These are phyloP conservation scores for Sinopyrophorus schimmeli DNA, from an alignment of 2,888 invertebrate genomes.

Conservation along the genomic window DNA sequence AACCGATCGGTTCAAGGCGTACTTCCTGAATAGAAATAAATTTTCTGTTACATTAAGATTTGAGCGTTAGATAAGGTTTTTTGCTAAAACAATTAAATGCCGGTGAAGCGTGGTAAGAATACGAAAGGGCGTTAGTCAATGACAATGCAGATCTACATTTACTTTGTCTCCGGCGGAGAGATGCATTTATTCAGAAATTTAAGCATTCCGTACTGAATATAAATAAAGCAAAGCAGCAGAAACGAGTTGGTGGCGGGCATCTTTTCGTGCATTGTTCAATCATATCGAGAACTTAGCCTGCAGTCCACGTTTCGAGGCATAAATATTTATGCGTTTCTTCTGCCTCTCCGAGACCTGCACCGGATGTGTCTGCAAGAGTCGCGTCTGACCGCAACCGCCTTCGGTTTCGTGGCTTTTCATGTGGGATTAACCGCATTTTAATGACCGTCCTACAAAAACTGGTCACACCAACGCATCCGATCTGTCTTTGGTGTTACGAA, in stretches of 20 bases:
- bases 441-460: constrained; percentile 20
- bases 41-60: too few relatives aligned
- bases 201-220: constrained; percentile 7
- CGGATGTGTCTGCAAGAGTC: constrained; percentile 35
- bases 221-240: constrained; percentile 9
- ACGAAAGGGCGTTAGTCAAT: too few relatives aligned
- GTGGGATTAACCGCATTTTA: constrained; percentile 22
- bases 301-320: constrained; percentile 33
- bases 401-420: constrained; percentile 16
- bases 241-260: constrained; percentile 4
- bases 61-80: too few relatives aligned
- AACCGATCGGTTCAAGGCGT: too few relatives aligned
- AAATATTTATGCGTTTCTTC: constrained; percentile 40
- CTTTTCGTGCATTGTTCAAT: constrained; percentile 22
- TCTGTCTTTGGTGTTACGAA: constrained; percentile 13
- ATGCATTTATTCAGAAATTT: constrained; percentile 9
- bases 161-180: too few relatives aligned
- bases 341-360: constrained; percentile 34
- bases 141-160: too few relatives aligned
- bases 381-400: constrained; percentile 26
- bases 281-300: constrained; percentile 28
- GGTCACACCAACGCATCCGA: constrained; percentile 27
- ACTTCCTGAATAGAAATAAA: too few relatives aligned
- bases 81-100: too few relatives aligned
- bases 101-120: too few relatives aligned